Base-by-base conservation (phyloP, 1,140 invertebrate species). In the Caenorhabditis remanei region DNA sequence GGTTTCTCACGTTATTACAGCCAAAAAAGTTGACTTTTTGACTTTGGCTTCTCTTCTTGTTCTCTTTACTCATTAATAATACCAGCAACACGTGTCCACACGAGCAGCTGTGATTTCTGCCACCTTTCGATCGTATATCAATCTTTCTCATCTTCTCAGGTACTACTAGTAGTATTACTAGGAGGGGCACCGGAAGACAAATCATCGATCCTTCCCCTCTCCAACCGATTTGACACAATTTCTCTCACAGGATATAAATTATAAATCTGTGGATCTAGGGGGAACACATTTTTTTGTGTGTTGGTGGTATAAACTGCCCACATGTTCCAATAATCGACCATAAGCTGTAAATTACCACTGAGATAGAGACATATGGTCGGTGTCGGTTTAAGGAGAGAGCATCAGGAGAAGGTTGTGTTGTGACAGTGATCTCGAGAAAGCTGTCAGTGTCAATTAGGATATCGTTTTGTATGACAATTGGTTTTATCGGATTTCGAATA, bases 261-360 rank as follows among this genome's bases (percentile, higher is more conserved):
- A 79, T 79, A 50, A 79, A 71, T 71, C 41, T 71, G 67, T n/a
- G 5, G 41, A 11, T 71, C 24, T 46, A 43, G 16, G 41, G 41
- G 3, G 41, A 71, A 48, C 67, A 71, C 67, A 13, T 71, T 71
- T 71, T 58, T 71, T 71, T 71, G 41, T 46, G 67, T 11, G 32
- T 2, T 13, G 11, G 14, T 32, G 32, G 32, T 32, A 32, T 32
- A 32, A 32, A 32, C 32, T 32, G 32, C 46, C 16, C 71, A 79
- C 71, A 79, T 79, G 71, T 79, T 79, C 71, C 71, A 79, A 79
- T 79, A 79, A 79, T 79, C 71, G 71, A 50, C 71, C 43, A 48
- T 79, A 79, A 79, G 71, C 71, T 79, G 71, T 79, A 79, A 79
- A 79, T 79, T 79, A 79, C 46, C 71, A n/a, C n/a, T 79, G 13